Base-by-base conservation (phyloP, 2,888 invertebrate genomes). In the Cephus rjabovi region DNA sequence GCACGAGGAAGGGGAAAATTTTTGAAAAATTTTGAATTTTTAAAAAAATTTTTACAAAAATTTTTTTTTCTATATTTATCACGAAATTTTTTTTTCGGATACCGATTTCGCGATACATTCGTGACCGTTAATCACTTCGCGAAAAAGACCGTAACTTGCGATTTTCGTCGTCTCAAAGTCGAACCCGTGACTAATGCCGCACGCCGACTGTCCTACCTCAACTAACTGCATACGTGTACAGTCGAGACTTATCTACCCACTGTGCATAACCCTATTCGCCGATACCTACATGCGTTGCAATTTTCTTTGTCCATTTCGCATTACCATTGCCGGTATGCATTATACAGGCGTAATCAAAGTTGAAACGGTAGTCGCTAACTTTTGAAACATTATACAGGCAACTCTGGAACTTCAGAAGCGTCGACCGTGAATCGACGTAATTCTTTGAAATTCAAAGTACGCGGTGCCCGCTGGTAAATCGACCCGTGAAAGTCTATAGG, bases 151-250 rank as follows among this genome's bases (percentile, higher is more conserved):
- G 71, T 12, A 56, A 56, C 15, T 56, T 2, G 56, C 4, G 56
- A 1, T 9, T 56, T 56, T 56, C 31, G 12, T 3, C 33, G 71
- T 31, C 31, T 81, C 23, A 23, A n/a, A 82, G 84, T 81, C 83
- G 81, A 84, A 84, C 83, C 83, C 83, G 80, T 87, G 87, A 87
- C 87, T 87, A 86, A 87, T 86, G 80, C 83, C 75, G 75, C 78
- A 75, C 77, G 80, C 75, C 79, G 79, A 80, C 78, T 82, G 78
- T 80, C 81, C 80, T 79, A 80, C 81, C 81, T 83, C 70, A 77
- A 80, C 80, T 74, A 75, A 69, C 77, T 80, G 76, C 77, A 77
- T 82, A 81, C 80, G 81, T 56, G n/a, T 69, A 75, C 37, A 12
- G 79, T 23, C 56, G 56, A 56, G 79, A 81, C 79, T 79, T 79